Base-by-base conservation (phyloP, 92 coral and sea anemone species). In the Phenganax stokvisi region DNA sequence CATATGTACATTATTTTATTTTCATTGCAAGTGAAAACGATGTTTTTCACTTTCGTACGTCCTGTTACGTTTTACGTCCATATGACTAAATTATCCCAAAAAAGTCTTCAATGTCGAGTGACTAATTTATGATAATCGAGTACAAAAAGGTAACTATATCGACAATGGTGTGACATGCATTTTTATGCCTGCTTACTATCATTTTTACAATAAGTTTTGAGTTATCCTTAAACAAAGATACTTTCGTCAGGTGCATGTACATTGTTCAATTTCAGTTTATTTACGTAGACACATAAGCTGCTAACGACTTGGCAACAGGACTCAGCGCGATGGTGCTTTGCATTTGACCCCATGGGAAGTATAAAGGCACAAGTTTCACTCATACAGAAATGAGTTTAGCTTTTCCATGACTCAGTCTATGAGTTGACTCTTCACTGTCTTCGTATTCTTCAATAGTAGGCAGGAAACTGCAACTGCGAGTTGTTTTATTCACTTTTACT, bases 391-490 rank as follows among this genome's bases (percentile, higher is more conserved):
- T 79, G 58, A 64, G 56, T 61, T 62, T 79, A 51, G 74, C 74
- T 79, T 79, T 79, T 13, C 74, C 62, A 25, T 4, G 83, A 56
- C 59, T 79, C 56, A 79, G 51, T 64, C 74, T 79, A 51, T 20
- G 73, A 51, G n/a, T 52, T 29, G 81, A 12, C 74, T 79, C 83
- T 52, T 79, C 83, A 11, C 44, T 54, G 74, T 79, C 83, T 31
- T 79, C 83, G 83, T 63, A 79, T 27, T 79, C 83, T 79, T 79
- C 74, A 54, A 79, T 79, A 6, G 83, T 79, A 9, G 83, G 83
- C 44, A 79, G 57, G 74, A 79, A 79, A 27, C 72, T 68, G 51
- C 52, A 51, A 79, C 83, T 47, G 7, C 57, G 68, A 9, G 74
- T 65, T 64, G 74, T 51, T 61, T 65, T 79, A 44, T 28, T 79